Conservation (phyloP, 2,888 invertebrate species). For the Eustalomyia histrio region DNA sequence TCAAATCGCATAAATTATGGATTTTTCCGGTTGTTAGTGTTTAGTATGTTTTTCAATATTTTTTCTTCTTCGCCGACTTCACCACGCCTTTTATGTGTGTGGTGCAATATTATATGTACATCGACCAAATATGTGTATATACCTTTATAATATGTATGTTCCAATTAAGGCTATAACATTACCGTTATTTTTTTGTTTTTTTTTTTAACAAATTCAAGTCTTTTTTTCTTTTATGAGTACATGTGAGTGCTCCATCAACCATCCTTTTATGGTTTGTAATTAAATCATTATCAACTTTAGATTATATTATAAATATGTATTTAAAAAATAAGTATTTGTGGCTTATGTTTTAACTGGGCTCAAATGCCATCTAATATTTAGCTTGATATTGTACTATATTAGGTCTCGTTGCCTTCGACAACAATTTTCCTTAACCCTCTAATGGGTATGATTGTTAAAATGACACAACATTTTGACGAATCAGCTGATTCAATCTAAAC, state of each 20-base stretch:
- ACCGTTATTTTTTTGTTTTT: conserved; percentile 48
- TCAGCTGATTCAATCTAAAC: too few relatives aligned
- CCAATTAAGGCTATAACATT: conserved; percentile 42
- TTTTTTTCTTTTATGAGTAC: neutral
- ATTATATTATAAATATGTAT: conserved; percentile 12
- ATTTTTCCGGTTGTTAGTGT: conserved; percentile 53
- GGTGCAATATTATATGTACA: conserved; percentile 25
- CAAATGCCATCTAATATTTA: conserved; percentile 42
- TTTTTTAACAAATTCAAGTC: neutral
- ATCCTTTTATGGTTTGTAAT: conserved; percentile 55
- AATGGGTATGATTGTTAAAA: neutral
- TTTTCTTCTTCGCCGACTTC: conserved; percentile 21
- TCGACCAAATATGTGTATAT: neutral
- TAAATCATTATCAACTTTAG: conserved; percentile 52
- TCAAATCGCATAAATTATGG: conserved; percentile 43
- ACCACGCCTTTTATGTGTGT: conserved; percentile 57
- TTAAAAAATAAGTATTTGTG: conserved; percentile 23
- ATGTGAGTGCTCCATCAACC: neutral
- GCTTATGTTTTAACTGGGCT: conserved; percentile 46
- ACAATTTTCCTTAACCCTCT: conserved; percentile 39
- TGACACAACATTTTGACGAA: too few relatives aligned
- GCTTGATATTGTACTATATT: conserved; percentile 11
- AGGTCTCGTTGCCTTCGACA: conserved; percentile 20
- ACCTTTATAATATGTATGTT: conserved; percentile 2
- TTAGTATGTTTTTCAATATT: neutral